Evolutionary conservation across 1,140 invertebrate genomes (phyloP), one percentile per base, ranked within the genome.

Genomic region (Nixonia krombeini): DNA sequence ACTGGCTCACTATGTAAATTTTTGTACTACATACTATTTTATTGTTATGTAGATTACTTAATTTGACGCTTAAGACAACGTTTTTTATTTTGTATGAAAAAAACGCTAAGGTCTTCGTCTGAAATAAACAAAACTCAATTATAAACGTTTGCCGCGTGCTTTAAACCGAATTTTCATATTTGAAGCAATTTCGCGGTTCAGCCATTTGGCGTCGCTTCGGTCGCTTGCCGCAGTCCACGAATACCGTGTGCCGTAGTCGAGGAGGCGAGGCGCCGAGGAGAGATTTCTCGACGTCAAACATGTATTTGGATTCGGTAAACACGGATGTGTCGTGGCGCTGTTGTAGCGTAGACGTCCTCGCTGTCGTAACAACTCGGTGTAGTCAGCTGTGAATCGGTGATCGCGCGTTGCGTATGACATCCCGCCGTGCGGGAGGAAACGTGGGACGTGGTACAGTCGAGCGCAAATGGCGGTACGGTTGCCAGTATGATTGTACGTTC

Each of bases 381-480:
- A 40, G 37, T 40, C 37, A 40, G 37, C 37, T 40, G 37, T 40
- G 37, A 40, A 40, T 18, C 37, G 7, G 37, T 2, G 15, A 13
- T 40, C 37, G 37, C 37, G 37, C 37, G 18, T 18, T 16, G 37
- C 16, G 29, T 31, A 31, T 12, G 37, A 40, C 37, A 33, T 33
- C 13, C 46, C 29, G 38, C n/a, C 49, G 55, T 33, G 51, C 40
- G 62, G n/a, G n/a, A 38, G 33, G 46, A 44, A 26, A 35, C 23
- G 10, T 10, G 13, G 41, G 26, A 26, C 18, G 13, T 26, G 28
- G 49, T 49, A 59, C 47, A 49, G 50, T 62, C 41, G 31, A 26
- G 52, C 46, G 67, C 67, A 73, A 74, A 75, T 73, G 74, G 74
- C 76, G 71, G 67, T 71, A 33, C 52, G 69, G 63, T 35, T 46